Percentiles rank a stretch among this genome's conserved stretches.
These are phyloP conservation scores for Listronotus oregonensis DNA, from an alignment of 1,140 invertebrate genomes.

Conservation along the genomic window DNA sequence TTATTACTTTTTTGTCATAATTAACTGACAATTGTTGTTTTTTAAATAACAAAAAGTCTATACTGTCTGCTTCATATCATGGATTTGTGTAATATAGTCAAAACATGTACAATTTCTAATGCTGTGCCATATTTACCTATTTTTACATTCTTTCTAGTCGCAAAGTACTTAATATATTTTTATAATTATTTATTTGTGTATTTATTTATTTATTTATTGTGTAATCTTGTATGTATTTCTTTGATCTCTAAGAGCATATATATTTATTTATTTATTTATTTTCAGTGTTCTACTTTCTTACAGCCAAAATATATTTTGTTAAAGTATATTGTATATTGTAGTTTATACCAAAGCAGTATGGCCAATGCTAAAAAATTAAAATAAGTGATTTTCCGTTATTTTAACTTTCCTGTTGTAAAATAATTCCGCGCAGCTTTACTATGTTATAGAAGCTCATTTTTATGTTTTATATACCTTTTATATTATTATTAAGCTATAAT, in stretches of 20 bases:
- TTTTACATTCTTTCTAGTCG: constrained; percentile 37
- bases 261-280: constrained; percentile 42
- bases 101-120: constrained; percentile 37
- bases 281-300: background rate
- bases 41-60: constrained; percentile 3
- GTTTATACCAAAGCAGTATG: constrained; percentile 1
- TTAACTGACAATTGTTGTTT: constrained; percentile 20
- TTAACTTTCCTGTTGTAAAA: too few relatives aligned
- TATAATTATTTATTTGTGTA: constrained; percentile 22
- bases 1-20: constrained; percentile 20
- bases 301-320: constrained; percentile 5
- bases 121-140: constrained; percentile 35
- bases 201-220: constrained; percentile 23
- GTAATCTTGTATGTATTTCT: constrained; percentile 5
- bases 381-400: too few relatives aligned
- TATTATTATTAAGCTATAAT: constrained; percentile 41
- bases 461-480: constrained; percentile 34
- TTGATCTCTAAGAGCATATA: constrained; percentile 15
- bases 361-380: too few relatives aligned
- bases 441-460: too few relatives aligned
- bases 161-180: constrained; percentile 35
- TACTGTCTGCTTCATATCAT: constrained; percentile 32
- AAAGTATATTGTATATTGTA: constrained; percentile 6
- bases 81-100: constrained; percentile 28
- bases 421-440: too few relatives aligned